These are phyloP conservation scores for human DNA, from an alignment of 2,113 vertebrate species.

Conservation along the genomic window GRCh38 chr2:86618001-86618500, in stretches of 20 bases:
- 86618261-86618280: slow-evolving; percentile 24
- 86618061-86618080: neutral
- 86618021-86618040: neutral
- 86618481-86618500: neutral
- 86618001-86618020: neutral
- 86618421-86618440: neutral
- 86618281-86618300: neutral
- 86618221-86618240: neutral
- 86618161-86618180: slow-evolving; percentile 14
- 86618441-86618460: neutral
- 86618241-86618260: neutral
- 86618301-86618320: slow-evolving; percentile 25
- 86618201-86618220: neutral
- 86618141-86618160: slow-evolving; percentile 13
- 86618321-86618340: slow-evolving; percentile 20
- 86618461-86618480: neutral
- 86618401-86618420: neutral
- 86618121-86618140: slow-evolving; percentile 22
- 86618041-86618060: neutral
- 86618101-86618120: neutral
- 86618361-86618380: neutral
- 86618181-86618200: neutral
- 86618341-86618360: neutral
- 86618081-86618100: neutral
- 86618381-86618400: neutral